phyloP scores from a whole-genome alignment of 2,113 vertebrate species.

The Cranoglanis bouderius region DNA sequence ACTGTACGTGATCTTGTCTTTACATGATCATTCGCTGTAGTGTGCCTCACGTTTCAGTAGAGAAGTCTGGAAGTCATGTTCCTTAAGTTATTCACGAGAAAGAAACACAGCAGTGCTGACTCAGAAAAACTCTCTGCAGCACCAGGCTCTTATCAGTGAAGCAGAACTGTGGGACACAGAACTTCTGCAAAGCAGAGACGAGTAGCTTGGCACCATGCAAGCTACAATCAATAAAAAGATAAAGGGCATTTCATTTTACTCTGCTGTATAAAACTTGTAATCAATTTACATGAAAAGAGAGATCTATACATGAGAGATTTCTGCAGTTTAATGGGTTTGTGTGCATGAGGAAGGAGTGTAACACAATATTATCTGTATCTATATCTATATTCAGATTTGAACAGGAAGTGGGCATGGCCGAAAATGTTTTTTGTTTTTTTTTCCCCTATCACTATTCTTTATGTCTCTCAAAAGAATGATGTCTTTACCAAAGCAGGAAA shows the following conservation, averaged over 20 bases:
- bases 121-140: constrained; percentile 34
- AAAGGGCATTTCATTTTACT: constrained; percentile 25
- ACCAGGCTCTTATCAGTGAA: constrained; percentile 27
- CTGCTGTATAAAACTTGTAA: constrained; percentile 13
- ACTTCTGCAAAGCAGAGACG: constrained; percentile 9
- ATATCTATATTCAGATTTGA: not conserved
- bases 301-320: constrained; percentile 6
- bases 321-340: no score
- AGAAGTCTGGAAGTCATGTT: not conserved
- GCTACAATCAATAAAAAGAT: constrained; percentile 43
- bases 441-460: not conserved
- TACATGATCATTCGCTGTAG: not conserved
- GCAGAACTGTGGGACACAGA: constrained; percentile 2
- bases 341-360: not conserved
- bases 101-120: constrained; percentile 14
- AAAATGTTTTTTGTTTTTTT: not conserved
- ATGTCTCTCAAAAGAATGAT: not conserved
- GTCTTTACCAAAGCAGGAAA: not conserved
- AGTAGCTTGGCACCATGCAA: not conserved
- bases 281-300: constrained; percentile 30
- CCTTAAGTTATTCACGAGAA: constrained; percentile 20
- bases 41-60: no score
- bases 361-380: not conserved
- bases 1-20: not conserved
- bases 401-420: not conserved